These are phyloP conservation scores for Hemibagrus guttatus DNA, from an alignment of 2,797 vertebrate species.

Conservation along the genomic window DNA sequence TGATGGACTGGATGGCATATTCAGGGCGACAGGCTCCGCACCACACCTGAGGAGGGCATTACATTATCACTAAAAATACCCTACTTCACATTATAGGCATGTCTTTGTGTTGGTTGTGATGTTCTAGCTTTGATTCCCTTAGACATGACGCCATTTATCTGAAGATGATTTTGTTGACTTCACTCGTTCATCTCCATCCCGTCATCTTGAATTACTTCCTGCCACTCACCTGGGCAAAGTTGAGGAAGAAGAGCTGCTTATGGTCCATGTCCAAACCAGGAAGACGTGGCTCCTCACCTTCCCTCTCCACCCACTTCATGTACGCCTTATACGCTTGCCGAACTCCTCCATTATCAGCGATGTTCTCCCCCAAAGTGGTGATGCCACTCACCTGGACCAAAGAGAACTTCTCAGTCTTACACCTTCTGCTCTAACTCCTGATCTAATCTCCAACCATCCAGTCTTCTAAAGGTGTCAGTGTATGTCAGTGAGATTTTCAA, in stretches of 20 bases:
- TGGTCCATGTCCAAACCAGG: conserved; percentile 90
- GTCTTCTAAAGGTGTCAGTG: background rate
- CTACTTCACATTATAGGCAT: background rate
- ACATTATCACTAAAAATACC: conserved; percentile 7
- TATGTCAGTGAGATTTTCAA: background rate
- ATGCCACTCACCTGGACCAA: conserved; percentile 87
- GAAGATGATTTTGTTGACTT: background rate
- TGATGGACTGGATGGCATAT: conserved; percentile 92
- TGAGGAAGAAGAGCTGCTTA: conserved; percentile 95
- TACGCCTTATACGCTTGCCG: conserved; percentile 97
- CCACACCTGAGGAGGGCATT: conserved; percentile 82
- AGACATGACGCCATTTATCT: background rate
- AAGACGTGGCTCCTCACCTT: conserved; percentile 84
- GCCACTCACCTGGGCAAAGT: conserved; percentile 89
- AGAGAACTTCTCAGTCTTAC: background rate
- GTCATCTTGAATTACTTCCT: conserved; percentile 16
- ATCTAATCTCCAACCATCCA: background rate
- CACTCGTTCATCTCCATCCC: background rate
- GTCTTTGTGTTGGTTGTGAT: background rate
- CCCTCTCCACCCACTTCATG: conserved; percentile 85
- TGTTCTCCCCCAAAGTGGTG: conserved; percentile 95
- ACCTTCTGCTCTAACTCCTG: background rate
- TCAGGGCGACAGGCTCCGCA: conserved; percentile 95
- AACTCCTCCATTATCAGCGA: conserved; percentile 94
- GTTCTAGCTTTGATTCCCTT: background rate